Percentiles rank a stretch among this genome's conserved stretches.
phyloP scores from a whole-genome alignment of 2,113 vertebrate species.

The Rhinoptilus africanus region DNA sequence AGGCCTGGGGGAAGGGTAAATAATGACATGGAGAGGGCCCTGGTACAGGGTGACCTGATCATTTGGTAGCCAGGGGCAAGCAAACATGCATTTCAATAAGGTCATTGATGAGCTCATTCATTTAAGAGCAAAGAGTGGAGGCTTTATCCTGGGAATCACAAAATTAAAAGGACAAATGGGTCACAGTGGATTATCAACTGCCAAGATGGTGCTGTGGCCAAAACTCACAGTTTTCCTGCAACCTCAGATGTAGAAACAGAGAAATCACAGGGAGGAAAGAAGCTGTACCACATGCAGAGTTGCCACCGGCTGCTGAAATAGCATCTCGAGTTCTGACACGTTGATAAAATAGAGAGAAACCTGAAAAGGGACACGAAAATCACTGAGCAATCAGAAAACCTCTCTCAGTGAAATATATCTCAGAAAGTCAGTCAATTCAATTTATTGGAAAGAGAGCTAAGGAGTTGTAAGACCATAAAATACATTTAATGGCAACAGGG shows the following conservation, averaged over 20 bases:
- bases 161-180: background rate
- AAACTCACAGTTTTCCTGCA: background rate
- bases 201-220: background rate
- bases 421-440: background rate
- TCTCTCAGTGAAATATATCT: background rate
- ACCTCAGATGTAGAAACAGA: background rate
- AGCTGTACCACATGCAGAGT: background rate
- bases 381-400: background rate
- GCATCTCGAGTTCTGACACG: background rate
- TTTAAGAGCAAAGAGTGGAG: background rate
- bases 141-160: background rate
- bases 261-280: background rate
- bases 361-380: background rate
- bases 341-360: background rate
- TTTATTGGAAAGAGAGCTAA: background rate
- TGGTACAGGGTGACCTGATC: conserved; percentile 38
- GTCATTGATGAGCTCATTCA: conserved; percentile 1
- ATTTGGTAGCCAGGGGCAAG: background rate
- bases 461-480: background rate
- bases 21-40: background rate
- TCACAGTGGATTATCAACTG: background rate
- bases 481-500: background rate
- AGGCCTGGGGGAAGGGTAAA: conserved; percentile 17
- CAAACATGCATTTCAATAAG: conserved; percentile 37
- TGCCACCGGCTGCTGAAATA: background rate